A percentile compares a stretch with the other conserved stretches of the same genome.
Conservation (phyloP, 2,888 invertebrate species). For the Dryomyza anilis region DNA sequence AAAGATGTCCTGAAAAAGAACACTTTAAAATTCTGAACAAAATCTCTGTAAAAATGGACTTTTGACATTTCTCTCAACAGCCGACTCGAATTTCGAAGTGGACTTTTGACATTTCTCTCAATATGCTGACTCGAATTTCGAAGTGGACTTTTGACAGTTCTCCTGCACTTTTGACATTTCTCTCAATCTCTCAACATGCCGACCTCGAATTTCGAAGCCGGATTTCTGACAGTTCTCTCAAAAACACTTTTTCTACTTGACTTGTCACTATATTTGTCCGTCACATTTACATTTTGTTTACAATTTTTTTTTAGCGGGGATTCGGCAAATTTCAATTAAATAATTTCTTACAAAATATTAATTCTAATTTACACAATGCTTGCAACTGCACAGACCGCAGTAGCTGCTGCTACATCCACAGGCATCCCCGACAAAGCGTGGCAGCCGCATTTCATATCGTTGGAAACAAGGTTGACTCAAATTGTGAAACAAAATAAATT, state of each 20-base stretch:
- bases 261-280: no score
- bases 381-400: conserved; percentile 38
- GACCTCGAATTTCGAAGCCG: no score
- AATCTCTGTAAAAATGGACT: no score
- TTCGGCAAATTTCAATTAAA: not conserved
- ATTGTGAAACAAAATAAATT: conserved; percentile 57
- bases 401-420: conserved; percentile 51
- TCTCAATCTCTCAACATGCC: no score
- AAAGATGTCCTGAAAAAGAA: no score
- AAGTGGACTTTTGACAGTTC: no score
- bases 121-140: no score
- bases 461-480: conserved; percentile 92
- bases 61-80: not conserved
- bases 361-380: conserved; percentile 34
- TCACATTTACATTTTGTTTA: not conserved
- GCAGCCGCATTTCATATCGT: conserved; percentile 82
- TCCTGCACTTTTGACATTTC: no score
- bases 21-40: no score
- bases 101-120: no score
- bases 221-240: no score
- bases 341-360: not conserved
- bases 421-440: conserved; percentile 87
- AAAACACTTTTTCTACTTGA: no score
- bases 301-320: not conserved
- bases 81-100: not conserved